Evolutionary conservation across 2,888 invertebrate species (phyloP).

Genomic region (Phania funesta): DNA sequence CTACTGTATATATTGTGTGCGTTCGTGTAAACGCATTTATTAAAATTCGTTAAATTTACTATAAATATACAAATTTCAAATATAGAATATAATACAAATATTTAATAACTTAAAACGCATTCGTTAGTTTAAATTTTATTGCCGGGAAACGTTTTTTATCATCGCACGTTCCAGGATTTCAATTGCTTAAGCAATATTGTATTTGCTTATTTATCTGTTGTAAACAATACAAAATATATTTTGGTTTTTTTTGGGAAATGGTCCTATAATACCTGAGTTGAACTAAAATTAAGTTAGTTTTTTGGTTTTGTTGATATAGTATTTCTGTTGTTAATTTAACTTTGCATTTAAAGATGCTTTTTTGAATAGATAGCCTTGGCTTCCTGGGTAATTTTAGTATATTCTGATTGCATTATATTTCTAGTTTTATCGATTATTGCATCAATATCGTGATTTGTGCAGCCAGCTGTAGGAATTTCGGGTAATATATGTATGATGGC

Average conservation of each 20-base stretch:
- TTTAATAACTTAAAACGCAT: slow-evolving; percentile 51
- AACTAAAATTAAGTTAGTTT: slow-evolving; percentile 36
- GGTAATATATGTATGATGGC: slow-evolving; percentile 88
- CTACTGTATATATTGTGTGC: slow-evolving; percentile 4
- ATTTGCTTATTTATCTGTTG: no score
- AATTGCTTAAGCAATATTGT: slow-evolving; percentile 28
- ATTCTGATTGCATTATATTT: slow-evolving; percentile 85
- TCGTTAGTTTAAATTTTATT: no score
- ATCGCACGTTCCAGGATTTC: no score
- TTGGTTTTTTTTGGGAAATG: slow-evolving; percentile 44
- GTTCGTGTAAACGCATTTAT: slow-evolving; percentile 48
- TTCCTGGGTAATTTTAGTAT: slow-evolving; percentile 81
- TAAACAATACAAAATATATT: no score
- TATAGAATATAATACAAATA: slow-evolving; percentile 60
- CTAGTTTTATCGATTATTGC: slow-evolving; percentile 85
- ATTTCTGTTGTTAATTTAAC: slow-evolving; percentile 28
- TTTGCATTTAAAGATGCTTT: no score
- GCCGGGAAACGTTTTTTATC: no score
- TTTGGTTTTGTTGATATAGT: neutral
- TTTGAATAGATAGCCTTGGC: slow-evolving; percentile 69
- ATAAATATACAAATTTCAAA: slow-evolving; percentile 51
- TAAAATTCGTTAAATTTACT: slow-evolving; percentile 60
- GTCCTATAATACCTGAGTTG: slow-evolving; percentile 64
- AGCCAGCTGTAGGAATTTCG: slow-evolving; percentile 84
- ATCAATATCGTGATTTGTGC: slow-evolving; percentile 84